These are phyloP conservation scores for Synergus gifuensis DNA, from an alignment of 2,888 invertebrate genomes.

Conservation along the genomic window DNA sequence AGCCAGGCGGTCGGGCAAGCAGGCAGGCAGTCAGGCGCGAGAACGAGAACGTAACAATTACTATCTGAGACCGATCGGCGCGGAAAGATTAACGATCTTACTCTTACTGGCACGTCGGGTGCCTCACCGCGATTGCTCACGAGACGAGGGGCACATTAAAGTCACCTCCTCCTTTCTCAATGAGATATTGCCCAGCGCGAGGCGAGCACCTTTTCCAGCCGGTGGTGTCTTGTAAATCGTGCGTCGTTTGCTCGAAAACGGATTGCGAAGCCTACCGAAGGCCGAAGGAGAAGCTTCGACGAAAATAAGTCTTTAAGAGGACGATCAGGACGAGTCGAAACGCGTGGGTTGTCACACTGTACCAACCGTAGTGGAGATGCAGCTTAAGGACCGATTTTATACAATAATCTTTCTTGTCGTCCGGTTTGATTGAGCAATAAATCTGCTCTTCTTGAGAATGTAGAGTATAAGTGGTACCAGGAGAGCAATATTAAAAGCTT, in stretches of 20 bases:
- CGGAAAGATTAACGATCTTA: slow-evolving; percentile 78
- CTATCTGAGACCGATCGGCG: slow-evolving; percentile 77
- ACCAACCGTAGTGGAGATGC: neutral
- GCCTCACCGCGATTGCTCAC: slow-evolving; percentile 72
- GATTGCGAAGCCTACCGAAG: slow-evolving; percentile 52
- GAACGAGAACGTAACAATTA: slow-evolving; percentile 77
- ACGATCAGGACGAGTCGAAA: slow-evolving; percentile 6
- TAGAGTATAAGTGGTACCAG: neutral
- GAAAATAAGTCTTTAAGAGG: slow-evolving; percentile 31
- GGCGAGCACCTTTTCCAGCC: slow-evolving; percentile 61
- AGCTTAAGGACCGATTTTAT: slow-evolving; percentile 31
- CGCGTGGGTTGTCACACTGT: slow-evolving; percentile 15
- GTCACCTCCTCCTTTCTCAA: slow-evolving; percentile 76
- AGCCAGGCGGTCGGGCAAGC: slow-evolving; percentile 49
- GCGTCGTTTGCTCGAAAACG: slow-evolving; percentile 56
- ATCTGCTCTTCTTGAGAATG: neutral
- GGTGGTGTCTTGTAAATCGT: slow-evolving; percentile 59
- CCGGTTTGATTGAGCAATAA: slow-evolving; percentile 20
- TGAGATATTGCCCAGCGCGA: slow-evolving; percentile 74
- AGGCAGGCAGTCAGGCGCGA: slow-evolving; percentile 71
- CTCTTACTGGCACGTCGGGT: slow-evolving; percentile 73
- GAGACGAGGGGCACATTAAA: slow-evolving; percentile 75
- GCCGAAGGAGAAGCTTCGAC: slow-evolving; percentile 32
- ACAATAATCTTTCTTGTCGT: slow-evolving; percentile 32
- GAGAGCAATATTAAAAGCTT: neutral